A percentile compares a stretch with the other conserved stretches of the same genome.
phyloP scores from a whole-genome alignment of 1,140 invertebrate genomes.

The Brachionus plicatilis region DNA sequence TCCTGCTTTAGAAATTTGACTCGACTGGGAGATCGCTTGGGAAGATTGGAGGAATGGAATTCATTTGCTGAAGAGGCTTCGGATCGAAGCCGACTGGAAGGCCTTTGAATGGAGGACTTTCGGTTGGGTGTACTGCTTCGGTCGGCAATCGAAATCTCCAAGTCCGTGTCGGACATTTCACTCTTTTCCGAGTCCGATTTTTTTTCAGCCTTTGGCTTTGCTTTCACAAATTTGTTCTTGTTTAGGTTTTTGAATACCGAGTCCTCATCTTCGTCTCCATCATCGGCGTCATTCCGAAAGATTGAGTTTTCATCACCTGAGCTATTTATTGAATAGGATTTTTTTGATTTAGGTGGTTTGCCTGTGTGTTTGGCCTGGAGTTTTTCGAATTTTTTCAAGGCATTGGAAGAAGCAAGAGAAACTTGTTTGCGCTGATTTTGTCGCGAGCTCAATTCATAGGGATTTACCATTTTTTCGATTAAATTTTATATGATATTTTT shows the following conservation, averaged over 20 bases:
- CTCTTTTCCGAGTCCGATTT: neutral
- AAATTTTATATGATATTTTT: neutral
- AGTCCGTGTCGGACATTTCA: neutral
- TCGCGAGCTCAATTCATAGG: neutral
- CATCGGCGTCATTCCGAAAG: neutral
- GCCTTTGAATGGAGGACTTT: neutral
- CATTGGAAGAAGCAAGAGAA: neutral
- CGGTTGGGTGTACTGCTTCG: slow-evolving; percentile 6
- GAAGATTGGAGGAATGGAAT: neutral
- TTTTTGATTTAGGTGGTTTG: neutral
- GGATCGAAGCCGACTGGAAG: neutral
- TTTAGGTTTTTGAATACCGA: slow-evolving; percentile 33
- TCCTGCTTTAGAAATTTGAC: slow-evolving; percentile 32
- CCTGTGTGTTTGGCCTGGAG: neutral
- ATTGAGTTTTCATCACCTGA: neutral
- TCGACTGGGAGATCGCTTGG: slow-evolving; percentile 4
- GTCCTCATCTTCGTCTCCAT: slow-evolving; percentile 28
- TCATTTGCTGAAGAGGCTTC: neutral
- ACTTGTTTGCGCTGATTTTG: neutral
- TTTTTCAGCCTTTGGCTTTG: neutral
- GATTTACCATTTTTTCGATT: slow-evolving; percentile 13
- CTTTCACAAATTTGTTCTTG: slow-evolving; percentile 26
- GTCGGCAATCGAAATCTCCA: neutral
- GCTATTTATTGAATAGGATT: neutral
- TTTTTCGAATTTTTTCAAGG: slow-evolving; percentile 32